Percentiles rank a stretch among this genome's conserved stretches.
Conservation (phyloP, 2,888 invertebrate species). For the Junonia oenone region DNA sequence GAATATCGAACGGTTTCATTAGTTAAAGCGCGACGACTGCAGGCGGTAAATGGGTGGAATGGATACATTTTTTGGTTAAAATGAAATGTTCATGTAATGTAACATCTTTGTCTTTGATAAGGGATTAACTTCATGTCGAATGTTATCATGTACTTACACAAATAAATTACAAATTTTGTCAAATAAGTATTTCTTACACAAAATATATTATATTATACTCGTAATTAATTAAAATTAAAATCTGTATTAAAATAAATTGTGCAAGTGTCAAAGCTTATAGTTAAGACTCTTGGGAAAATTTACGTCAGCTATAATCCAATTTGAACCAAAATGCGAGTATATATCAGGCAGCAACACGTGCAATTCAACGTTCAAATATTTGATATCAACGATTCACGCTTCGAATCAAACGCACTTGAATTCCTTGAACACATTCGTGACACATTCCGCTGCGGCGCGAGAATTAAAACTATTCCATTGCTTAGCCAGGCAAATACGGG, state of each 20-base stretch:
- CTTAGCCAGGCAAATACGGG: neutral
- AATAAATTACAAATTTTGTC: too few species aligned
- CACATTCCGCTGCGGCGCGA: neutral
- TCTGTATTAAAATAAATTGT: too few species aligned
- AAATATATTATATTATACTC: too few species aligned
- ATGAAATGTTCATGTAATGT: neutral
- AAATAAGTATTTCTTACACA: too few species aligned
- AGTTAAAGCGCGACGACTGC: neutral
- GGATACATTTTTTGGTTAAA: neutral
- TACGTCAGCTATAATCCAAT: too few species aligned
- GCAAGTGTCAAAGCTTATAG: too few species aligned
- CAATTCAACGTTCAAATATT: constrained; percentile 8
- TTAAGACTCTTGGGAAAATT: too few species aligned
- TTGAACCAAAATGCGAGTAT: too few species aligned
- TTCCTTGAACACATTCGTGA: neutral
- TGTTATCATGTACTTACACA: too few species aligned
- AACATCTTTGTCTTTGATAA: neutral
- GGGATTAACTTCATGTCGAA: too few species aligned
- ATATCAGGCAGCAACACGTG: too few species aligned
- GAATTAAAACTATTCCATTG: neutral
- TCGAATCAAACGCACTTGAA: constrained; percentile 3
- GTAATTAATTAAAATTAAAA: too few species aligned
- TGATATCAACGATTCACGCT: constrained; percentile 1
- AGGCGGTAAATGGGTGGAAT: neutral
- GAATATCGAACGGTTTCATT: constrained; percentile 6